These are phyloP conservation scores for Aurelia coerulea DNA, from an alignment of 30 jellyfish, hydroid and myxozoan genomes.

Conservation along the genomic window DNA sequence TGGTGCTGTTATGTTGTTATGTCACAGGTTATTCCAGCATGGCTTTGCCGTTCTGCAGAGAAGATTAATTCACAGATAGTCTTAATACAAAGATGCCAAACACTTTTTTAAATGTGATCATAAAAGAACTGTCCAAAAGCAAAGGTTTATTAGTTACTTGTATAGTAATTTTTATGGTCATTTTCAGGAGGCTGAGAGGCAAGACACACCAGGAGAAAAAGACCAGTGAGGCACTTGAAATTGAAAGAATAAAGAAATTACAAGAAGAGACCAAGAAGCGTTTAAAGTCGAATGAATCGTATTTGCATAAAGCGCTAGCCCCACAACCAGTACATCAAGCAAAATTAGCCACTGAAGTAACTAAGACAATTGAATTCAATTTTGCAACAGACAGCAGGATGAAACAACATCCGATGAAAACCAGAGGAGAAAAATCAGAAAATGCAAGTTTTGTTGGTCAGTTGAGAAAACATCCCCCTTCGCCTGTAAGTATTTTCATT, in stretches of 20 bases:
- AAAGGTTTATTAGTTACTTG: not conserved
- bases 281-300: slow-evolving; percentile 53
- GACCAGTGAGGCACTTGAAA: slow-evolving; percentile 76
- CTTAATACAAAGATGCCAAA: too few species aligned
- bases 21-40: too few species aligned
- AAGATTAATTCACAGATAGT: too few species aligned
- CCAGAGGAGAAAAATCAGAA: slow-evolving; percentile 55
- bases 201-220: slow-evolving; percentile 4
- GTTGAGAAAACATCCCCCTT: slow-evolving; percentile 92
- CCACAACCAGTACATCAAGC: slow-evolving; percentile 70
- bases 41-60: too few species aligned
- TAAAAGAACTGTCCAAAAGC: too few species aligned
- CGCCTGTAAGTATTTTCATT: slow-evolving; percentile 69
- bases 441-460: slow-evolving; percentile 63
- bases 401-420: slow-evolving; percentile 77
- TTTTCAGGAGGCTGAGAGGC: slow-evolving; percentile 48
- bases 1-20: too few species aligned
- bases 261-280: slow-evolving; percentile 79
- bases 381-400: slow-evolving; percentile 94
- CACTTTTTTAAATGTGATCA: too few species aligned
- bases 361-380: slow-evolving; percentile 78
- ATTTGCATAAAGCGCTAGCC: slow-evolving; percentile 71
- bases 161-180: not conserved
- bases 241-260: slow-evolving; percentile 68
- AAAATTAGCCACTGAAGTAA: slow-evolving; percentile 54